Conservation (phyloP, 2,113 vertebrate genomes). For the Carlito syrichta region DNA sequence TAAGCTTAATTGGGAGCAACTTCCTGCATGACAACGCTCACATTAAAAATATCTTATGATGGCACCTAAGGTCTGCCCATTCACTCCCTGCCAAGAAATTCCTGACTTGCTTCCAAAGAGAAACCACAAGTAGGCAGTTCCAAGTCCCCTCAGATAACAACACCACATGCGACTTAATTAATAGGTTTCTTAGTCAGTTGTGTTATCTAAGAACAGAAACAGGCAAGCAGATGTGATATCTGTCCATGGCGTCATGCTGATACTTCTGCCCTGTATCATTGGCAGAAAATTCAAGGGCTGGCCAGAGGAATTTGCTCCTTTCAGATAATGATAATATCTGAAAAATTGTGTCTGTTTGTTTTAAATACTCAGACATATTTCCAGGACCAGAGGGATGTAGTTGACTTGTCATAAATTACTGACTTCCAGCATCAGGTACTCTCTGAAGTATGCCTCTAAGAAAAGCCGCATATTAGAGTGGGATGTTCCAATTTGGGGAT, state of each 20-base stretch:
- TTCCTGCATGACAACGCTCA: constrained; percentile 61
- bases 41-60: constrained; percentile 65
- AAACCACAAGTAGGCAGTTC: constrained; percentile 51
- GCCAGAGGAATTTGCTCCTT: background rate
- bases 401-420: background rate
- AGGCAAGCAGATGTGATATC: background rate
- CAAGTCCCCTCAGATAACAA: background rate
- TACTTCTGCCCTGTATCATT: background rate
- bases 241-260: background rate
- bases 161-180: constrained; percentile 24
- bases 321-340: background rate
- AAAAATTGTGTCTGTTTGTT: constrained; percentile 12
- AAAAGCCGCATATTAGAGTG: background rate
- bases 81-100: constrained; percentile 59
- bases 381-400: background rate
- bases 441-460: background rate
- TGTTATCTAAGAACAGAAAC: background rate
- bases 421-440: background rate
- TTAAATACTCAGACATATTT: constrained; percentile 21
- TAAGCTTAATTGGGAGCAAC: constrained; percentile 73
- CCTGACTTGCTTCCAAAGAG: constrained; percentile 62
- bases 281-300: background rate
- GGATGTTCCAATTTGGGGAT: background rate
- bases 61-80: constrained; percentile 60
- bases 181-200: background rate